Conservation (phyloP, 2,797 vertebrate genomes). For the Acestrorhynchus altus region DNA sequence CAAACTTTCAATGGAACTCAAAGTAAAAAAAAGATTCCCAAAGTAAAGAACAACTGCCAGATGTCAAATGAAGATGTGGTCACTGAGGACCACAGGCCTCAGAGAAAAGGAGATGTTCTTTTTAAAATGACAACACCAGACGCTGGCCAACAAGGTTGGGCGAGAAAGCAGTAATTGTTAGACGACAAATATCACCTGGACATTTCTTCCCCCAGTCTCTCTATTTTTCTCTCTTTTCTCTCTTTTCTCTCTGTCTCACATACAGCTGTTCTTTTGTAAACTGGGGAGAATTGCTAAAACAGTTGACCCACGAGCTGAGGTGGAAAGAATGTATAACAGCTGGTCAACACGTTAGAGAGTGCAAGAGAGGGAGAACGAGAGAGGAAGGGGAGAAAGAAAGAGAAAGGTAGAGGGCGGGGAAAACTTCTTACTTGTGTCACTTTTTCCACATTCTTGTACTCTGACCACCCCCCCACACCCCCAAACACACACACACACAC, state of each 20-base stretch:
- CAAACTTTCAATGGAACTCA: too few species aligned
- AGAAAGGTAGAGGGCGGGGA: constrained; percentile 14
- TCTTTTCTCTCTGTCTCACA: not conserved
- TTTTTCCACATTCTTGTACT: constrained; percentile 55
- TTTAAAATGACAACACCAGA: not conserved
- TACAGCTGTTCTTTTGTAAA: constrained; percentile 31
- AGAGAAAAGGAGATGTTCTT: not conserved
- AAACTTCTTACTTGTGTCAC: constrained; percentile 41
- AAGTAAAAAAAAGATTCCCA: too few species aligned
- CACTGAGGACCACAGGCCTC: not conserved
- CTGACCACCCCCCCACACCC: constrained; percentile 27
- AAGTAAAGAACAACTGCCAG: not conserved
- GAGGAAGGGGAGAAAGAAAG: not conserved
- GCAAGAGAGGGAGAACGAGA: not conserved
- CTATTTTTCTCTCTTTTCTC: not conserved
- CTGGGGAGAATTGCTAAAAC: constrained; percentile 44
- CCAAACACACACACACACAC: not conserved
- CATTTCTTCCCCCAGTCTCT: too few species aligned
- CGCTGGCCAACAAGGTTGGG: too few species aligned
- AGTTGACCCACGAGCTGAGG: constrained; percentile 79
- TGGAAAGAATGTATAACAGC: constrained; percentile 82
- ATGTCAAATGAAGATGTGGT: too few species aligned
- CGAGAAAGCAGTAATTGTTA: not conserved
- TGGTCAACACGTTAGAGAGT: constrained; percentile 78
- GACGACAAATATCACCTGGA: constrained; percentile 1